Conservation (phyloP, 2,888 invertebrate genomes). For the Epinotia demarniana region DNA sequence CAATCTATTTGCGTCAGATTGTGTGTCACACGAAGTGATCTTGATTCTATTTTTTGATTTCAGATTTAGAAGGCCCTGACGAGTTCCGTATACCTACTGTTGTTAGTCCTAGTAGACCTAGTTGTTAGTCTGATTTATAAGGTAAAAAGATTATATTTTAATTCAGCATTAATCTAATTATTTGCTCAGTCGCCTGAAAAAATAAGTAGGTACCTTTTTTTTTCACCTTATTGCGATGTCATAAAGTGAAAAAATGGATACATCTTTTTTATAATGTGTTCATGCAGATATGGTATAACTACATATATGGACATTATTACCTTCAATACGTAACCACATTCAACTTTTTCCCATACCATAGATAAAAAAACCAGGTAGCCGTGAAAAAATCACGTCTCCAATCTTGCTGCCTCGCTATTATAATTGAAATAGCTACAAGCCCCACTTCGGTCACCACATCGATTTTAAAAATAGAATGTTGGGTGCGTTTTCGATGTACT, state of each 20-base stretch:
- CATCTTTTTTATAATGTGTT: too few species aligned
- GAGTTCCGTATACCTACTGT: conserved; percentile 17
- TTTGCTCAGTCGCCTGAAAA: neutral
- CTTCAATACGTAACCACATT: neutral
- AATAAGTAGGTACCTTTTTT: too few species aligned
- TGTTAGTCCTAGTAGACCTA: neutral
- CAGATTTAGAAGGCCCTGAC: conserved; percentile 28
- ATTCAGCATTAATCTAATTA: neutral
- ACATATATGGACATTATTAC: neutral
- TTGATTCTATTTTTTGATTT: conserved; percentile 40
- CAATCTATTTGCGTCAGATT: conserved; percentile 36
- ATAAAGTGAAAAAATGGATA: too few species aligned
- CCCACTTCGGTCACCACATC: conserved; percentile 81
- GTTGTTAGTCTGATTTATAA: neutral
- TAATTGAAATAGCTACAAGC: conserved; percentile 60
- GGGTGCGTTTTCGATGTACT: conserved; percentile 79
- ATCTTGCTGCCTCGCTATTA: conserved; percentile 41
- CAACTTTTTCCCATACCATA: conserved; percentile 13
- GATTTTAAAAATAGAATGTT: conserved; percentile 83
- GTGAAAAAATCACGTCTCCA: conserved; percentile 38
- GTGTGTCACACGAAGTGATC: conserved; percentile 34
- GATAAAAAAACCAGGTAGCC: conserved; percentile 39
- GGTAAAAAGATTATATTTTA: neutral
- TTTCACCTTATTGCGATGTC: too few species aligned
- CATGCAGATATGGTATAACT: too few species aligned